Conservation (phyloP, 1,140 invertebrate species). For the Cotesia typhae region DNA sequence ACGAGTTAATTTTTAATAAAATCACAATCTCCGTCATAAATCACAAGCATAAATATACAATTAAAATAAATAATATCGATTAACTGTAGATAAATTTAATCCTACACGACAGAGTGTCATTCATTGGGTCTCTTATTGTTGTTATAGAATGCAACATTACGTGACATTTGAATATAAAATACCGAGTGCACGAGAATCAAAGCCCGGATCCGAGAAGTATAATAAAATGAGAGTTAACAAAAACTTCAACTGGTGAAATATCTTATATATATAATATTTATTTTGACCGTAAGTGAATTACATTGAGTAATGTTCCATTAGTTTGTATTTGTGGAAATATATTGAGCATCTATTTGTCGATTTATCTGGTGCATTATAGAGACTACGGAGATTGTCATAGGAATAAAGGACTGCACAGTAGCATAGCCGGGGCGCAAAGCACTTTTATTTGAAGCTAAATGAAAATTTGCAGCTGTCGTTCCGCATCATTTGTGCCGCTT, state of each 20-base stretch:
- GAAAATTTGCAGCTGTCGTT: slow-evolving; percentile 49
- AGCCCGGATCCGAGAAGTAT: no score
- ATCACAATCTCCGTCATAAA: neutral
- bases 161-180: slow-evolving; percentile 19
- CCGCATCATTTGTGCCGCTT: slow-evolving; percentile 50
- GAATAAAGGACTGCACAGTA: neutral
- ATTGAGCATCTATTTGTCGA: neutral
- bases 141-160: slow-evolving; percentile 17
- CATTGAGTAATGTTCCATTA: neutral
- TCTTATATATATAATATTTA: neutral
- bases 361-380: neutral
- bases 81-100: neutral
- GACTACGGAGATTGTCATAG: neutral
- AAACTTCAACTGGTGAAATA: slow-evolving; percentile 1
- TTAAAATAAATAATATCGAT: slow-evolving; percentile 18
- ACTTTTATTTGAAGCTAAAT: neutral
- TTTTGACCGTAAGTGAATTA: slow-evolving; percentile 12
- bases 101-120: slow-evolving; percentile 16
- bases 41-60: neutral
- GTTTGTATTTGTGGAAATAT: slow-evolving; percentile 3
- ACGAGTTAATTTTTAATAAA: no score
- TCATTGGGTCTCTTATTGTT: slow-evolving; percentile 20
- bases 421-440: neutral
- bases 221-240: neutral
- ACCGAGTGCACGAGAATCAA: neutral